phyloP scores from a whole-genome alignment of 2,113 vertebrate species.

The Catharus bicknelli region DNA sequence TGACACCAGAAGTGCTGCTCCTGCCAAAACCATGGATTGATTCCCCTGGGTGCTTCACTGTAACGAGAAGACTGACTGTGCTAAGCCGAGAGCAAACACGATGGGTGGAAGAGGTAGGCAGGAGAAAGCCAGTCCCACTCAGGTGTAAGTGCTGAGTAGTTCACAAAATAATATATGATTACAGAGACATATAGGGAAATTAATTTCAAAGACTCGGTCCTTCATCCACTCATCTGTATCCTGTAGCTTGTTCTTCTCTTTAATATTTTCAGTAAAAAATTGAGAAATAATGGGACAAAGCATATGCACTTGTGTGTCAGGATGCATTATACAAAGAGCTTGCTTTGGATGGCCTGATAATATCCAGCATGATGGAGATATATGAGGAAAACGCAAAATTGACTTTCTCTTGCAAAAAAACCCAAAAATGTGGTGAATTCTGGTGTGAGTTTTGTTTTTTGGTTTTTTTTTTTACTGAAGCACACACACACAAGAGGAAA shows the following conservation, averaged over 20 bases:
- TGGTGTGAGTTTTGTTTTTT: rapidly evolving
- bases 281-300: not conserved
- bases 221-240: not conserved
- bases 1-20: not conserved
- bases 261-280: not conserved
- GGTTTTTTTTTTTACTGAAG: not conserved
- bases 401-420: not conserved
- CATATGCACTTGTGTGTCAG: not conserved
- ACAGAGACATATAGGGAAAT: not conserved
- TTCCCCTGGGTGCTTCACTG: not conserved
- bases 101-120: not conserved
- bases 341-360: not conserved
- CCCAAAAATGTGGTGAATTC: not conserved
- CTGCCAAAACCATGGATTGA: not conserved
- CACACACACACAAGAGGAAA: not conserved
- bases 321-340: not conserved
- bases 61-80: rapidly evolving
- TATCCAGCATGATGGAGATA: not conserved
- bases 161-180: not conserved
- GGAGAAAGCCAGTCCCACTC: not conserved
- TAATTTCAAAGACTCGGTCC: not conserved
- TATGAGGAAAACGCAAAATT: not conserved
- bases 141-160: not conserved
- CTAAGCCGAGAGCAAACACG: not conserved
- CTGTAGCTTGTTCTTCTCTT: not conserved